These are phyloP conservation scores for Danaus melanippus DNA, from an alignment of 1,140 invertebrate genomes.

Conservation along the genomic window DNA sequence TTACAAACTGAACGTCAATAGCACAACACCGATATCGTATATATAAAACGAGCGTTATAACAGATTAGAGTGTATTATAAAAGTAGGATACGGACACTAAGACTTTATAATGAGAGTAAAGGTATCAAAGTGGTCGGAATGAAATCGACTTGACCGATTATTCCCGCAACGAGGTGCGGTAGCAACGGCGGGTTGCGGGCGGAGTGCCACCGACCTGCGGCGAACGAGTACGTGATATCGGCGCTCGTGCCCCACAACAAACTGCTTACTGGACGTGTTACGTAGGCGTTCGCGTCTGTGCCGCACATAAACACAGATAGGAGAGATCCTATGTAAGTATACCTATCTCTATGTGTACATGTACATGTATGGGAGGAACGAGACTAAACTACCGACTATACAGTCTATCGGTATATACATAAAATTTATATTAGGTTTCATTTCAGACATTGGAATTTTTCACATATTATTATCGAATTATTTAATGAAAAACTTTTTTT, in stretches of 20 bases:
- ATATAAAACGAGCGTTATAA: no score
- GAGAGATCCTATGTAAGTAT: constrained; percentile 32
- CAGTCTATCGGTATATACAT: constrained; percentile 21
- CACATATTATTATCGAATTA: no score
- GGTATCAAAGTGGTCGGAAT: constrained; percentile 27
- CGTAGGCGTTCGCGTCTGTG: constrained; percentile 68
- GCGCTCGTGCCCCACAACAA: constrained; percentile 70
- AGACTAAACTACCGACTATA: constrained; percentile 11
- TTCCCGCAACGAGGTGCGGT: constrained; percentile 65
- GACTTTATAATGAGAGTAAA: constrained; percentile 16
- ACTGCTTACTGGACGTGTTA: constrained; percentile 71
- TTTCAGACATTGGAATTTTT: no score
- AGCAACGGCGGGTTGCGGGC: constrained; percentile 57
- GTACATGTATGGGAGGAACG: constrained; percentile 29
- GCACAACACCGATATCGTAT: no score
- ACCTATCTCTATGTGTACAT: constrained; percentile 31
- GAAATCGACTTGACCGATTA: constrained; percentile 61
- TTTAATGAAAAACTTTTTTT: no score
- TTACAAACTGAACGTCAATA: no score
- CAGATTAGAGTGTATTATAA: not conserved
- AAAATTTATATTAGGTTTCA: no score
- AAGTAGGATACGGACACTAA: constrained; percentile 8
- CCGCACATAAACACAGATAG: constrained; percentile 59
- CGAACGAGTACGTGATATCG: constrained; percentile 68
- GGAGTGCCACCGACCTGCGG: constrained; percentile 65